Evolutionary conservation across 2,113 vertebrate species (phyloP), one percentile per base, ranked within the genome.

Genomic region (Tichodroma muraria): DNA sequence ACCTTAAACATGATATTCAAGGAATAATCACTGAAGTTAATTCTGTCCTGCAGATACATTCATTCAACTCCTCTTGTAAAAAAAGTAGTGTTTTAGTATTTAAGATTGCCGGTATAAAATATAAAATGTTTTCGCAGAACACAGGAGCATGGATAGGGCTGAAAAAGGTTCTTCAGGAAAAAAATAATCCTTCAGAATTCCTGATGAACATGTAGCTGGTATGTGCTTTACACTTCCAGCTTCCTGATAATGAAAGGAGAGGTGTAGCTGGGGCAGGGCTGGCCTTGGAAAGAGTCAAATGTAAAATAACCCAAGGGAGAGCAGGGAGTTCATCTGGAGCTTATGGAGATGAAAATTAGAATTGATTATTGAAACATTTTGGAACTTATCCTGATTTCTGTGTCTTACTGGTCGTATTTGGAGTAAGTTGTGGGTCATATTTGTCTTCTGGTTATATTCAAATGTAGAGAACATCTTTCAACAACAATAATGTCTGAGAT

Each of bases 61-160:
- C 33, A 40, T 61, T 80, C 38, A 82, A 72, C 18, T 69, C 27
- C 2, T 5, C n/a, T 44, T 73, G 25, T 45, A 30, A 38, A 54
- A 65, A 57, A 33, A 57, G n/a, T 4, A 47, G 11, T 9, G 14
- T 40, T 50, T 86, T 84, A n/a, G n/a, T n/a, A n/a, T 72, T 52
- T 49, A 13, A 57, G 31, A 25, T 16, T 44, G 49, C 13, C 37
- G 57, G 38, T 23, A 19, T 23, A 38, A 45, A 53, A 72, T 38
- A 38, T 7, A 24, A 68, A 60, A 33, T 18, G 4, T 49, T 65
- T 68, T 68, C 37, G 38, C 15, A 65, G 45, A 68, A 65, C n/a
- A 16, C 28, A 42, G 59, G 59, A 35, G 5, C 0, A 0, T 54
- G 24, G n/a, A 47, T 15, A 42, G 50, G 13, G 18, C 33, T 90